These are phyloP conservation scores for Hemichromis elongatus DNA, from an alignment of 2,113 vertebrate species.

Conservation along the genomic window DNA sequence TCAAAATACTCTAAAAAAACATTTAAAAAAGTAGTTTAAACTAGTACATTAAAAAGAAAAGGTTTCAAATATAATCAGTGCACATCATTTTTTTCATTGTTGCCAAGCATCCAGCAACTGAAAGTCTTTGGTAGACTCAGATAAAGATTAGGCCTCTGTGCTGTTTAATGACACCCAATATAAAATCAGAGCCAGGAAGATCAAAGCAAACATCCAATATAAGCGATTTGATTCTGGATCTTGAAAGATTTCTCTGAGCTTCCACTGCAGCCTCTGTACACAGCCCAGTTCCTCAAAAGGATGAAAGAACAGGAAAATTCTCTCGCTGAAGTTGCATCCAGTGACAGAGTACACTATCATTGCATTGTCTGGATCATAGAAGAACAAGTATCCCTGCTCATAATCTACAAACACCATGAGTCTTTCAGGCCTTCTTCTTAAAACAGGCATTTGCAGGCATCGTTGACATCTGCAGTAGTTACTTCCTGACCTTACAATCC, in stretches of 20 bases:
- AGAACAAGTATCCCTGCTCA: slow-evolving; percentile 15
- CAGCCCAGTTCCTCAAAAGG: neutral
- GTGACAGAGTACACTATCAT: neutral
- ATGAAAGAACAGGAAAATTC: slow-evolving; percentile 12
- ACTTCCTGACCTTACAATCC: neutral
- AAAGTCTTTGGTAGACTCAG: neutral
- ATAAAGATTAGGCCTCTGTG: neutral
- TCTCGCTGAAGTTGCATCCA: slow-evolving; percentile 16
- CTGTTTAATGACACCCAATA: accelerated
- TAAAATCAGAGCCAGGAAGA: accelerated
- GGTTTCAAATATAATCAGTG: no score
- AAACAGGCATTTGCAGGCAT: neutral
- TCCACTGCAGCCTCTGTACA: neutral
- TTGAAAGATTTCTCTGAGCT: neutral
- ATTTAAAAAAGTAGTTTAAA: no score
- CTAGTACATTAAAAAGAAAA: neutral
- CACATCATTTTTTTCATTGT: neutral
- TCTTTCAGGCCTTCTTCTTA: neutral
- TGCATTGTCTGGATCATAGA: slow-evolving; percentile 13
- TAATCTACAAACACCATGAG: slow-evolving; percentile 29
- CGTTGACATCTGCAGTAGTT: neutral
- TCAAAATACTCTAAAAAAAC: no score
- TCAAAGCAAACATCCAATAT: accelerated
- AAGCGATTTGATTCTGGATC: accelerated
- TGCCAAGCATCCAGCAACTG: neutral